These are phyloP conservation scores for Holacanthus passer DNA, from an alignment of 2,113 vertebrate genomes.

Conservation along the genomic window DNA sequence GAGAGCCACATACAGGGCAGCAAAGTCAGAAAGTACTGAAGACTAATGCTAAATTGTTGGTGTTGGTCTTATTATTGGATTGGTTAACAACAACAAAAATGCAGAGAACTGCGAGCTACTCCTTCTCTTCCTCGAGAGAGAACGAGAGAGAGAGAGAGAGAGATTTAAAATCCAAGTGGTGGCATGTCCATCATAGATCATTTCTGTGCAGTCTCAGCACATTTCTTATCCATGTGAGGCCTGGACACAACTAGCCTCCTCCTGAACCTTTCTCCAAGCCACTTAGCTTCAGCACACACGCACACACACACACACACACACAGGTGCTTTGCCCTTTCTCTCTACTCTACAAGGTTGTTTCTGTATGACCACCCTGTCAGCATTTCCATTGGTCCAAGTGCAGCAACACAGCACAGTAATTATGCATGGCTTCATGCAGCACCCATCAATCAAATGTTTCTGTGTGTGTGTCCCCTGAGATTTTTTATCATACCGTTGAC, in stretches of 20 bases:
- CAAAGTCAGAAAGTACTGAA: neutral
- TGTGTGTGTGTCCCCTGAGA: slow-evolving; percentile 1
- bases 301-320: slow-evolving; percentile 26
- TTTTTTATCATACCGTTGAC: slow-evolving; percentile 40
- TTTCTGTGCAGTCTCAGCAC: slow-evolving; percentile 44
- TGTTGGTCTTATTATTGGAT: neutral
- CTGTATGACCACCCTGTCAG: slow-evolving; percentile 31
- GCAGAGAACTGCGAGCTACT: neutral
- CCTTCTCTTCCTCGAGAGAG: too few species aligned
- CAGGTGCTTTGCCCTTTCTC: slow-evolving; percentile 16
- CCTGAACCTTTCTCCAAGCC: slow-evolving; percentile 36
- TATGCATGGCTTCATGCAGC: slow-evolving; percentile 20
- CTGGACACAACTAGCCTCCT: slow-evolving; percentile 52
- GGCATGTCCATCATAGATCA: slow-evolving; percentile 42
- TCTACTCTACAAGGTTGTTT: slow-evolving; percentile 37
- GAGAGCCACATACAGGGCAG: neutral
- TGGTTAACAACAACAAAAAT: neutral
- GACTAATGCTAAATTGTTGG: neutral
- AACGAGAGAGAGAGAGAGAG: too few species aligned
- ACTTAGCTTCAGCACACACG: slow-evolving; percentile 11
- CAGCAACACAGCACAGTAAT: slow-evolving; percentile 31
- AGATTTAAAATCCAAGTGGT: slow-evolving; percentile 21
- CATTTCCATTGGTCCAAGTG: slow-evolving; percentile 26
- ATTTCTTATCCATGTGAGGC: slow-evolving; percentile 31
- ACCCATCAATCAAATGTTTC: slow-evolving; percentile 30